Evolutionary conservation across 2,888 invertebrate species (phyloP).

Genomic region (Steinernema scapterisci): DNA sequence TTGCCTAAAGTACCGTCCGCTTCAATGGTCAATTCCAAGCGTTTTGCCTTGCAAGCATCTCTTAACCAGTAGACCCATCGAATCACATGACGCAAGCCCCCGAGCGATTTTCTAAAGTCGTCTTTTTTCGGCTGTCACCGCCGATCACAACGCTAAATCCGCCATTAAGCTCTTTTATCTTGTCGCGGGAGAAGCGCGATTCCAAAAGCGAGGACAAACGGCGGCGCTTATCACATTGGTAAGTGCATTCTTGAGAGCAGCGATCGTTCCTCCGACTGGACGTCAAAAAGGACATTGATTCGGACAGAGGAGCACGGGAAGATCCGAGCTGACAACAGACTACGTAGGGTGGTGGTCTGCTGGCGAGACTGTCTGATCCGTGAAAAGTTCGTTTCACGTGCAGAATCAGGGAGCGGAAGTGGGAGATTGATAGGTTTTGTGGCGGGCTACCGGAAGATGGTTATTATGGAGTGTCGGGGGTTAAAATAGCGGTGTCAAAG

Average conservation of each 20-base stretch:
- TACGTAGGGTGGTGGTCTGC: neutral
- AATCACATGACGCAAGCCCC: neutral
- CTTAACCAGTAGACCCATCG: too few relatives aligned
- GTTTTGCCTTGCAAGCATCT: too few relatives aligned
- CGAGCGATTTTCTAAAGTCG: slow-evolving; percentile 17
- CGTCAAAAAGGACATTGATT: too few relatives aligned
- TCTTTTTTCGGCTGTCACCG: slow-evolving; percentile 21
- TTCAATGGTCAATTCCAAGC: too few relatives aligned
- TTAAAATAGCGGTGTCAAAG: too few relatives aligned
- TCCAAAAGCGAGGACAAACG: neutral
- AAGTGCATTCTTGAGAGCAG: slow-evolving; percentile 1
- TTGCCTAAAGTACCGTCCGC: too few relatives aligned
- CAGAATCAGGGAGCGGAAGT: too few relatives aligned
- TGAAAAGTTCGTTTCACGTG: neutral
- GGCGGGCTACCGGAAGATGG: too few relatives aligned
- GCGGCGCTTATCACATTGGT: neutral
- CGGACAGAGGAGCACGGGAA: too few relatives aligned
- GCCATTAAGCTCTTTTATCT: neutral
- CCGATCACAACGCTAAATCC: slow-evolving; percentile 12
- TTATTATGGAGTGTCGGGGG: too few relatives aligned
- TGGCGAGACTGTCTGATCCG: neutral
- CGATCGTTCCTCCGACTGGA: neutral
- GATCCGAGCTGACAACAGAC: neutral
- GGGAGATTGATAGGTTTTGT: too few relatives aligned
- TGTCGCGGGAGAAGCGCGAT: neutral